A percentile compares a stretch with the other conserved stretches of the same genome.
Evolutionary conservation across 2,888 invertebrate species (phyloP).

Genomic region (Drosophila lacicola): DNA sequence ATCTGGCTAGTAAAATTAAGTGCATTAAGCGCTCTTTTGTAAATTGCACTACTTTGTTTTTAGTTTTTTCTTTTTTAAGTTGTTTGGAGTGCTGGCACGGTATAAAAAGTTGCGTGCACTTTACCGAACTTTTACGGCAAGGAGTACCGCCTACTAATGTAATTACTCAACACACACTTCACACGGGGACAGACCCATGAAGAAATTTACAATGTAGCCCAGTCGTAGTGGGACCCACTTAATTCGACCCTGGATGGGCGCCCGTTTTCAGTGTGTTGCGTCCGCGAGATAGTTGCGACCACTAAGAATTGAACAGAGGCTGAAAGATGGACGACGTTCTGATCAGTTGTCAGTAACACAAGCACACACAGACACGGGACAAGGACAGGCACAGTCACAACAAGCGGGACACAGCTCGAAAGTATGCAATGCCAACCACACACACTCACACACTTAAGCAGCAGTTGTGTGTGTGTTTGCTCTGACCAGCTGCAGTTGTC

Average conservation of each 20-base stretch:
- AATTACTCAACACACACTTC: constrained; percentile 11
- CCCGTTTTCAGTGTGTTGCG: constrained; percentile 34
- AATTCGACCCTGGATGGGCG: constrained; percentile 8
- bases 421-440: constrained; percentile 31
- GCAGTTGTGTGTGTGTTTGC: constrained; percentile 7
- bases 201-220: not conserved
- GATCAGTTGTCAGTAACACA: constrained; percentile 14
- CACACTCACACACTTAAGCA: not conserved
- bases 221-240: not conserved
- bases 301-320: constrained; percentile 44
- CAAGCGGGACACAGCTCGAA: constrained; percentile 18
- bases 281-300: constrained; percentile 33
- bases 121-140: no score
- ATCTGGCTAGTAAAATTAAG: no score
- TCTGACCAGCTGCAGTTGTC: constrained; percentile 21
- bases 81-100: no score
- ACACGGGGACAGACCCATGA: not conserved
- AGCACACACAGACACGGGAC: not conserved
- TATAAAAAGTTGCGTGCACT: no score
- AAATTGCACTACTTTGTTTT: no score
- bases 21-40: no score
- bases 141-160: not conserved
- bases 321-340: constrained; percentile 30
- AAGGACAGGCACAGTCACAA: constrained; percentile 7
- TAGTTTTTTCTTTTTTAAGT: no score